Percentiles rank a stretch among this genome's conserved stretches.
These are phyloP conservation scores for Sipha maydis DNA, from an alignment of 2,888 invertebrate genomes.

Conservation along the genomic window DNA sequence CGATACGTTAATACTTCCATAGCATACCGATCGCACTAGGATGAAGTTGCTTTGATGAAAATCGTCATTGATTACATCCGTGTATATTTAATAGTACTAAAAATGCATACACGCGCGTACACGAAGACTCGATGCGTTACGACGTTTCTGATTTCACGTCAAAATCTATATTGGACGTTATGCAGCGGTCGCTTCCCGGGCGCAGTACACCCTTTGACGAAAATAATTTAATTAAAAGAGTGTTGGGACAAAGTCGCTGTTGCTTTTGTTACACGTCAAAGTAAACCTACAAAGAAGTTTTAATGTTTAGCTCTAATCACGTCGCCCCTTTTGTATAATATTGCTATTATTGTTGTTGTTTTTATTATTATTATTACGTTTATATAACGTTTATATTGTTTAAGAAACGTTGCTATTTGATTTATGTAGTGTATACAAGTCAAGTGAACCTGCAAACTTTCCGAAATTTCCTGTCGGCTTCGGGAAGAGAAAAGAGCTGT, in stretches of 20 bases:
- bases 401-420: neutral
- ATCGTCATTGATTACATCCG: no score
- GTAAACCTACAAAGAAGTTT: neutral
- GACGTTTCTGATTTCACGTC: no score
- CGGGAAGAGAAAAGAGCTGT: neutral
- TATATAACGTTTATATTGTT: neutral
- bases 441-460: neutral
- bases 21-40: no score
- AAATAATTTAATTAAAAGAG: neutral
- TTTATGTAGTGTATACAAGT: neutral
- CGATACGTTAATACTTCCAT: no score
- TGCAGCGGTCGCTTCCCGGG: no score
- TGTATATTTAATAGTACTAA: no score
- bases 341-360: neutral
- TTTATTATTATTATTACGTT: neutral
- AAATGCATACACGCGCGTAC: no score
- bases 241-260: neutral
- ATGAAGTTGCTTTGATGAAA: no score
- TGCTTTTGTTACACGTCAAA: neutral
- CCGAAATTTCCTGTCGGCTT: neutral
- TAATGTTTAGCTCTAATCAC: neutral
- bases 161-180: no score
- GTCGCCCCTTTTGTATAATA: neutral
- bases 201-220: neutral
- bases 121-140: no score